phyloP scores from a whole-genome alignment of 2,797 vertebrate species.

The Spinibarbus caldwelli region DNA sequence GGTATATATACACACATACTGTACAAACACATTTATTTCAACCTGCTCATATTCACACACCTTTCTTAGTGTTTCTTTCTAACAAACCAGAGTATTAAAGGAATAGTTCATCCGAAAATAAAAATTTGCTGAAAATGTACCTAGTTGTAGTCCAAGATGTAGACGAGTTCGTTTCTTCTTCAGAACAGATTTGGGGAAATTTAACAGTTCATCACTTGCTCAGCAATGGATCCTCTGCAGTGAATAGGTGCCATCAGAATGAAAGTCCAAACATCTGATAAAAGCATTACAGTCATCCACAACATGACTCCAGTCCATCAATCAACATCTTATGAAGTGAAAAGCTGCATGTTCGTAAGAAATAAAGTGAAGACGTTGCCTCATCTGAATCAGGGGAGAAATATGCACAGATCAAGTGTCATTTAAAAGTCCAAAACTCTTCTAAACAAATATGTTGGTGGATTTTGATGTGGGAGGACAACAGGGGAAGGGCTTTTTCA shows the following conservation, averaged over 20 bases:
- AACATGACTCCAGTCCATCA: not conserved
- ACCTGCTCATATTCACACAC: not conserved
- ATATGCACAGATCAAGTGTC: not conserved
- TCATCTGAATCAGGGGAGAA: not conserved
- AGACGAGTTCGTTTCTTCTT: not conserved
- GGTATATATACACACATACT: slow-evolving; percentile 71
- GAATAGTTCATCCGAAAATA: not conserved
- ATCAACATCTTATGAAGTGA: not conserved
- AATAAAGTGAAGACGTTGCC: not conserved
- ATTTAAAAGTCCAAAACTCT: not conserved
- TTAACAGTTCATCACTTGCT: not conserved
- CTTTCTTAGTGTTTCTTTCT: not conserved
- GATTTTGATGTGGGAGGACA: not conserved
- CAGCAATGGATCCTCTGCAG: not conserved
- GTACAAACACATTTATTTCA: not conserved
- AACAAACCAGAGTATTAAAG: not conserved
- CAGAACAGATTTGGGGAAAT: not conserved
- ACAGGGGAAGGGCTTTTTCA: not conserved
- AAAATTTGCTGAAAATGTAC: not conserved
- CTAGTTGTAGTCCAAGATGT: not conserved
- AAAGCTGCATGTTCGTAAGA: not conserved
- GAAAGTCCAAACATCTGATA: not conserved
- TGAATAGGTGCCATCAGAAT: not conserved
- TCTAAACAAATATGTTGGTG: not conserved
- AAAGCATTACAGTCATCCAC: not conserved